A percentile compares a stretch with the other conserved stretches of the same genome.
Conservation (phyloP, 2,113 vertebrate species). For the Sinosuthora webbiana region DNA sequence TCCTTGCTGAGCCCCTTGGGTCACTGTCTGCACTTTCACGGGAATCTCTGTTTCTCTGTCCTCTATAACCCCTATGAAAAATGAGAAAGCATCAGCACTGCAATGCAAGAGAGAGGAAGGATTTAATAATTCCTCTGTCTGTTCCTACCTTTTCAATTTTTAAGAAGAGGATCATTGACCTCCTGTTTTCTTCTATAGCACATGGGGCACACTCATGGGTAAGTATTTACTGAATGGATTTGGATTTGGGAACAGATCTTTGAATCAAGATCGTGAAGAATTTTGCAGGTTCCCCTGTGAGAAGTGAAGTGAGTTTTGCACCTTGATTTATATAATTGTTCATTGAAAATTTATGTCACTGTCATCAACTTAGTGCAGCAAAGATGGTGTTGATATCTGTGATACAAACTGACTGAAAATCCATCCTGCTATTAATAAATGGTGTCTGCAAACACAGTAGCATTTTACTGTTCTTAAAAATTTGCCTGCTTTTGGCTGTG, state of each 20-base stretch:
- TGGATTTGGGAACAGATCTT: not conserved
- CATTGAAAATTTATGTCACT: not conserved
- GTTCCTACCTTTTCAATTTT: not conserved
- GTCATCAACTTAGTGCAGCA: not conserved
- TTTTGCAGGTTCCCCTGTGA: not conserved
- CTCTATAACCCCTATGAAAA: not conserved
- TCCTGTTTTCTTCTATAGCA: not conserved
- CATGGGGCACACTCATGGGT: not conserved
- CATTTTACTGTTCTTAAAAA: not conserved
- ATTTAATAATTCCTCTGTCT: not conserved
- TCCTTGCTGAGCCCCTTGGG: not conserved
- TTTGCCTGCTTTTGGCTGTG: not conserved
- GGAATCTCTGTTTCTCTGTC: not conserved
- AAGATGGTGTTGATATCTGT: not conserved
- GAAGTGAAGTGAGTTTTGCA: not conserved
- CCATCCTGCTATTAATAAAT: not conserved
- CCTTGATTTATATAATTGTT: not conserved
- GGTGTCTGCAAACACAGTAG: not conserved
- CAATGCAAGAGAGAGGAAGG: not conserved
- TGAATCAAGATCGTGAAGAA: not conserved
- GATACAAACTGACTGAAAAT: not conserved
- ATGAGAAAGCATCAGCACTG: not conserved
- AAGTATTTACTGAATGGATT: not conserved
- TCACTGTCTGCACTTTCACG: not conserved
- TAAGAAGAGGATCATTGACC: not conserved